Percentiles rank a stretch among this genome's conserved stretches.
phyloP scores from a whole-genome alignment of 2,113 vertebrate genomes.

The Megaleporinus macrocephalus region DNA sequence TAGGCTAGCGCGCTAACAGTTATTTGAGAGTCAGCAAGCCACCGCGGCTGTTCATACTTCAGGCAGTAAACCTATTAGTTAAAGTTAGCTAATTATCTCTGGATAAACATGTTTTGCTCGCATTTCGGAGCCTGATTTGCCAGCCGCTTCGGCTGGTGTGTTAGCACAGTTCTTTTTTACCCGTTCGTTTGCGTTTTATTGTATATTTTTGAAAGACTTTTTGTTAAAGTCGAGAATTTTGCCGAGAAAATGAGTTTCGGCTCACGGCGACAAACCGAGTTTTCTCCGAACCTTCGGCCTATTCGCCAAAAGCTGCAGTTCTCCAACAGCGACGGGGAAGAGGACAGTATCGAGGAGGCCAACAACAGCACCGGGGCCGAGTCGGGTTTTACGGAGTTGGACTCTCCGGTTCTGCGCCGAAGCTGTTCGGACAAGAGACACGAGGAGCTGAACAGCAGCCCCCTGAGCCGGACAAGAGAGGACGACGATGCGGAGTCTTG shows the following conservation, averaged over 20 bases:
- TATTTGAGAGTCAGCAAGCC: too few relatives aligned
- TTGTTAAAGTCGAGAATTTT: conserved; percentile 39
- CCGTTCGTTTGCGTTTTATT: not conserved
- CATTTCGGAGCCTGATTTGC: not conserved
- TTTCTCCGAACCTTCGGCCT: conserved; percentile 67
- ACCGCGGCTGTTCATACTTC: not conserved
- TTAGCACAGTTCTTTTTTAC: not conserved
- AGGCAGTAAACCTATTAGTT: not conserved
- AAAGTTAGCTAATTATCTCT: conserved; percentile 25
- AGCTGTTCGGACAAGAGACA: conserved; percentile 67
- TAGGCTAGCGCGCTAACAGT: not conserved
- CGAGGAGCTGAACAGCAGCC: conserved; percentile 69
- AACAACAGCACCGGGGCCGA: conserved; percentile 93
- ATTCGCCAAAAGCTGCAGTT: conserved; percentile 88
- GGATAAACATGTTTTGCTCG: conserved; percentile 7
- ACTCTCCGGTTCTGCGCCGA: conserved; percentile 82
- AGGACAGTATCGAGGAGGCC: conserved; percentile 84
- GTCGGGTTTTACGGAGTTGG: conserved; percentile 92
- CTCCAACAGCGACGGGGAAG: conserved; percentile 85
- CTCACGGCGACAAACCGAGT: conserved; percentile 67
- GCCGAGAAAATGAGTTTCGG: conserved; percentile 71
- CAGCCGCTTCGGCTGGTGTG: conserved; percentile 1
- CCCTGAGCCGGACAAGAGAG: conserved; percentile 69
- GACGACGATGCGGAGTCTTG: conserved; percentile 87
- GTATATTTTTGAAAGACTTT: not conserved